These are phyloP conservation scores for Coendou prehensilis DNA, from an alignment of 2,797 vertebrate species.

Conservation along the genomic window DNA sequence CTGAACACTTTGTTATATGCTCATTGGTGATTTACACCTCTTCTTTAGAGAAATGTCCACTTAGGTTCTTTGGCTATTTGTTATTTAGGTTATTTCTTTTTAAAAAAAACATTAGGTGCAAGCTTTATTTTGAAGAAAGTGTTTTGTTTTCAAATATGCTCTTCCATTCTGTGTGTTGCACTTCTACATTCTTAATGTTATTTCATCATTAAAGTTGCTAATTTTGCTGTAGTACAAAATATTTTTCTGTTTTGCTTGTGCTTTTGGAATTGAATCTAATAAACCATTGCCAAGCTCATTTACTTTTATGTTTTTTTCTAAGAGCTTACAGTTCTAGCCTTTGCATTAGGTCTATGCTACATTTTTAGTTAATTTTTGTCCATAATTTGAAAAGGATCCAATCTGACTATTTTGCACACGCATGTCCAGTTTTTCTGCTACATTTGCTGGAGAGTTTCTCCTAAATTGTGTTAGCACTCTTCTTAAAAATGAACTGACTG, in stretches of 20 bases:
- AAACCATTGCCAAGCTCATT: not conserved
- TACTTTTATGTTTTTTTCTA: not conserved
- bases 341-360: not conserved
- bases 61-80: not conserved
- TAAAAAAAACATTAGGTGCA: not conserved
- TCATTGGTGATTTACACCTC: not conserved
- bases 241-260: not conserved
- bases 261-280: conserved; percentile 20
- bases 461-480: not conserved
- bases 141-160: not conserved
- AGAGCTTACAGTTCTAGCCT: not conserved
- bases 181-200: not conserved
- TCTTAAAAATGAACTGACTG: conserved; percentile 4
- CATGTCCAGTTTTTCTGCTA: not conserved
- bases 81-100: not conserved
- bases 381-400: not conserved
- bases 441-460: conserved; percentile 10
- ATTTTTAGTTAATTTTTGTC: conserved; percentile 38
- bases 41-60: conserved; percentile 6
- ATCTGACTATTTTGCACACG: not conserved
- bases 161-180: not conserved
- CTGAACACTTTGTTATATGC: not conserved
- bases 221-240: conserved; percentile 2
- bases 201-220: not conserved
- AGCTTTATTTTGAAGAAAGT: not conserved